Base-by-base conservation (phyloP, 2,797 vertebrate species). In the Pipistrellus nathusii region DNA sequence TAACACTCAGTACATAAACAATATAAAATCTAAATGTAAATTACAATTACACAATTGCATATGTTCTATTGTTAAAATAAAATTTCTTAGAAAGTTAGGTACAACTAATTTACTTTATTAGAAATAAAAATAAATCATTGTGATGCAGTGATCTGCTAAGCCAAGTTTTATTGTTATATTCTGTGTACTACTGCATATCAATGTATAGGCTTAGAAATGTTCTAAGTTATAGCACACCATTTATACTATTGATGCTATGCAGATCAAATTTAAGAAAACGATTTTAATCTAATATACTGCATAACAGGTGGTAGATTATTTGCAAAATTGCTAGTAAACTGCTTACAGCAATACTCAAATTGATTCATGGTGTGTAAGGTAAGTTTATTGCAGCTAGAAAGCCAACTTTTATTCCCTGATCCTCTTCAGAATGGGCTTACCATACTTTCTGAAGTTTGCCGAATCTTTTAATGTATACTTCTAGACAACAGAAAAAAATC, bases 291-390 rank as follows among this genome's bases (percentile, higher is more conserved):
- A 55, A 51, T 5, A 72, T 35, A n/a, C 27, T 64, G 23, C 2
- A 77, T 59, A 90, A 27, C n/a, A 82, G 46, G 55, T 91, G 68
- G 46, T 59, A 51, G 53, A 82, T 91, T 93, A 82, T 83, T 93
- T 93, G 82, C 23, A 38, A 27, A 85, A 85, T 86, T 91, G 48
- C 46, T 72, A 51, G 17, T 57, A 77, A 91, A 89, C 12, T 57
- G 75, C 69, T 93, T 82, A 77, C 48, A 83, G 85, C 23, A 89
- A 68, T 73, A 66, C 6, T 53, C 18, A 93, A 72, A 83, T 38
- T 88, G 64, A 91, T 91, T 90, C 66, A 75, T 57, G 68, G 27
- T 14, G 3, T 53, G 2, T 78, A 76, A 82, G 32, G 17, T 82
- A 86, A 71, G 64, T 91, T 51, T 80, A 64, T 82, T 77, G 77